Evolutionary conservation across 2,888 invertebrate genomes (phyloP), one percentile per base, ranked within the genome.

Genomic region (Xylota segnis): DNA sequence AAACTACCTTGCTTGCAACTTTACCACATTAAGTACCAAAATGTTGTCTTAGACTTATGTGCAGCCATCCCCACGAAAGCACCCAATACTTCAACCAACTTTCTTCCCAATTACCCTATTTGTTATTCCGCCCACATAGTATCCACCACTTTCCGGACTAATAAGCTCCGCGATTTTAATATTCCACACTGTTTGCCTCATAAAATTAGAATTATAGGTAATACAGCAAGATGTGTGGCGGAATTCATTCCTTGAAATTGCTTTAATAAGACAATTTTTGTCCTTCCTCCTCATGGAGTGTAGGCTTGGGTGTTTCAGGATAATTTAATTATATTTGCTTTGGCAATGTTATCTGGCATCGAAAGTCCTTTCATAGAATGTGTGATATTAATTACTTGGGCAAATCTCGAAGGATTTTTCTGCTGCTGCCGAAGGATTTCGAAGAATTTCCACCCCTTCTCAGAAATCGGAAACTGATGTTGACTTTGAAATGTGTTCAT

Each of bases 241-340:
- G 16, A 45, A 37, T 52, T 52, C 4, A 37, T 52, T 66, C 18
- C n/a, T 16, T 18, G 18, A 47, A 12, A n/a, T 50, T 72, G 37
- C 16, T 40, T 40, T 32, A 40, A 50, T 14, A 29, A 43, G 18
- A 40, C 54, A 27, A 68, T 68, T 68, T 61, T 14, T 43, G 27
- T 14, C 27, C 29, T 27, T 6, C 40, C 40, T 47, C 7, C 34
- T 18, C 27, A 4, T n/a, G 1, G 63, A 4, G 18, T 37, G 16
- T 10, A 3, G 0, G 40, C 27, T 27, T 40, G 43, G 14, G 34
- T 52, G n/a, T n/a, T 54, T 0, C n/a, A 52, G 52, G 43, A 43
- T 9, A 14, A 66, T 37, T 52, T 66, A 66, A 66, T 66, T 66
- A 66, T 52, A 14, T 66, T 34, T 66, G 37, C 37, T 56, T n/a